Evolutionary conservation across 2,113 vertebrate genomes (phyloP).

Genomic region (Lethenteron camtschaticum): DNA sequence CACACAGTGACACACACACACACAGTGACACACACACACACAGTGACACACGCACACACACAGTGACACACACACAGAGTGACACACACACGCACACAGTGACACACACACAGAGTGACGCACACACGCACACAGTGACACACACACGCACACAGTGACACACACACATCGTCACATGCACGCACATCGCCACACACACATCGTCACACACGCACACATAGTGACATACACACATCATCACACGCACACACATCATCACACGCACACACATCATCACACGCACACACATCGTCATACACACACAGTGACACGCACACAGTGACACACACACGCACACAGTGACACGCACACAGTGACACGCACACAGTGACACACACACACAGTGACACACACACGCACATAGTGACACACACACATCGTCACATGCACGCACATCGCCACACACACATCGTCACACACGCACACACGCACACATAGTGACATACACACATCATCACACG

Average conservation of each 20-base stretch:
- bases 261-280: neutral
- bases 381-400: slow-evolving; percentile 9
- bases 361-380: slow-evolving; percentile 4
- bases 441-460: slow-evolving; percentile 11
- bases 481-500: neutral
- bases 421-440: slow-evolving; percentile 11
- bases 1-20: neutral
- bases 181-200: slow-evolving; percentile 11
- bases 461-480: neutral
- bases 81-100: slow-evolving; percentile 5
- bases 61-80: slow-evolving; percentile 10
- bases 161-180: slow-evolving; percentile 10
- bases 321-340: slow-evolving; percentile 9
- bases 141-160: slow-evolving; percentile 6
- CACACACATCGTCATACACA: neutral
- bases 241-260: neutral
- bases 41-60: neutral
- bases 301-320: slow-evolving; percentile 7
- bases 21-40: slow-evolving; percentile 10
- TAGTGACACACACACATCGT: slow-evolving; percentile 10
- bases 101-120: neutral
- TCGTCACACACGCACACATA: slow-evolving; percentile 7
- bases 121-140: neutral
- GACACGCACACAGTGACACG: slow-evolving; percentile 9
- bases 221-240: slow-evolving; percentile 5